Percentiles rank a stretch among this genome's conserved stretches.
Evolutionary conservation across 1,140 invertebrate genomes (phyloP).

Genomic region (Orchesella cincta): DNA sequence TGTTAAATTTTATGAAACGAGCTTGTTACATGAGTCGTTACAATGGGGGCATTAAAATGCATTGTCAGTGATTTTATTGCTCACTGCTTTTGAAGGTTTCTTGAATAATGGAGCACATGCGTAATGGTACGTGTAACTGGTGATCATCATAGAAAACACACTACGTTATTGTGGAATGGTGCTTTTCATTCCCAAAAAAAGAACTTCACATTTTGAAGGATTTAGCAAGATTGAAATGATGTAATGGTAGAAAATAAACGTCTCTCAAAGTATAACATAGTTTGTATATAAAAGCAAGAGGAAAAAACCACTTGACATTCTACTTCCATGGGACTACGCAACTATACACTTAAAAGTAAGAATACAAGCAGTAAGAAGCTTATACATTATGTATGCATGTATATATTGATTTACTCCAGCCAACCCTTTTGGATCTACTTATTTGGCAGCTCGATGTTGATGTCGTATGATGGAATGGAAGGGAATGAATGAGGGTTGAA

Average conservation of each 20-base stretch:
- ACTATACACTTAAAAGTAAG: background rate
- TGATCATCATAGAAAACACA: background rate
- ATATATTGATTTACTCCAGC: conserved; percentile 14
- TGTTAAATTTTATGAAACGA: conserved; percentile 11
- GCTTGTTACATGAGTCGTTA: background rate
- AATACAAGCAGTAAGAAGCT: background rate
- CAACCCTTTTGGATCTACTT: background rate
- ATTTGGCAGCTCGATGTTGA: background rate
- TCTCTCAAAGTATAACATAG: background rate
- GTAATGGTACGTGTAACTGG: background rate
- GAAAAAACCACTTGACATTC: background rate
- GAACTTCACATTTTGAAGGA: background rate
- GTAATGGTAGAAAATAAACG: conserved; percentile 12
- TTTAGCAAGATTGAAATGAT: background rate
- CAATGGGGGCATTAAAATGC: conserved; percentile 9
- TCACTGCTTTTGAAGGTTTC: background rate
- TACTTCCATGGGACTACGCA: background rate
- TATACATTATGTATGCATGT: background rate
- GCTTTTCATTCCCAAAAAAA: background rate
- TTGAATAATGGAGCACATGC: conserved; percentile 11
- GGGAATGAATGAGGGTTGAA: background rate
- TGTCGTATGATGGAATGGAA: background rate
- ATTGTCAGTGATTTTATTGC: conserved; percentile 21
- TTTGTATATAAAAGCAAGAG: background rate
- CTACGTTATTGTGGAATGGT: background rate